Conservation (phyloP, 2,797 vertebrate genomes). For the Neomorphus geoffroyi region DNA sequence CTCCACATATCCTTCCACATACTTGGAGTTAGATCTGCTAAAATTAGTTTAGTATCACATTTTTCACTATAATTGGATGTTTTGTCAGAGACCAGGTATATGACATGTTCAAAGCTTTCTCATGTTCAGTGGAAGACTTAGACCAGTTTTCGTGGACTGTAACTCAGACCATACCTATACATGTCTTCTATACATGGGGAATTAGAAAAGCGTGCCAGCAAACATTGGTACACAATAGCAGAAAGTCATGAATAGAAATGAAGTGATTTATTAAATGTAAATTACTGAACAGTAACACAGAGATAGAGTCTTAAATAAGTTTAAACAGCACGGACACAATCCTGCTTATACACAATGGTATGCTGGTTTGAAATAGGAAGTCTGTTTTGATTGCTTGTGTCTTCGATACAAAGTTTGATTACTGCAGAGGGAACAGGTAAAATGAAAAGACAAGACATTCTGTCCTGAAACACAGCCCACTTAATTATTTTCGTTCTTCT, state of each 20-base stretch:
- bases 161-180: not conserved
- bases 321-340: not conserved
- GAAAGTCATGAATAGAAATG: not conserved
- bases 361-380: not conserved
- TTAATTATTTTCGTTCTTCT: conserved; percentile 14
- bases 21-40: not conserved
- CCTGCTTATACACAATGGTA: not conserved
- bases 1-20: not conserved
- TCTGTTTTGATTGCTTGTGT: not conserved
- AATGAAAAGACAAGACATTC: not conserved
- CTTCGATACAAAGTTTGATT: not conserved
- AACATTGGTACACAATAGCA: not conserved
- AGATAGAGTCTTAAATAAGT: not conserved
- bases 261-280: not conserved
- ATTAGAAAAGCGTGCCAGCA: not conserved
- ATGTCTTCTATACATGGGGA: not conserved
- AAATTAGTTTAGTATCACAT: not conserved
- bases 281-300: not conserved
- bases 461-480: not conserved
- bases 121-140: not conserved
- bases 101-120: not conserved
- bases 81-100: not conserved
- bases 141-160: rapidly evolving
- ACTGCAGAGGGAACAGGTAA: not conserved
- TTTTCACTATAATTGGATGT: not conserved